phyloP scores from a whole-genome alignment of 2,113 vertebrate species.

The Chlorodrepanis virens region DNA sequence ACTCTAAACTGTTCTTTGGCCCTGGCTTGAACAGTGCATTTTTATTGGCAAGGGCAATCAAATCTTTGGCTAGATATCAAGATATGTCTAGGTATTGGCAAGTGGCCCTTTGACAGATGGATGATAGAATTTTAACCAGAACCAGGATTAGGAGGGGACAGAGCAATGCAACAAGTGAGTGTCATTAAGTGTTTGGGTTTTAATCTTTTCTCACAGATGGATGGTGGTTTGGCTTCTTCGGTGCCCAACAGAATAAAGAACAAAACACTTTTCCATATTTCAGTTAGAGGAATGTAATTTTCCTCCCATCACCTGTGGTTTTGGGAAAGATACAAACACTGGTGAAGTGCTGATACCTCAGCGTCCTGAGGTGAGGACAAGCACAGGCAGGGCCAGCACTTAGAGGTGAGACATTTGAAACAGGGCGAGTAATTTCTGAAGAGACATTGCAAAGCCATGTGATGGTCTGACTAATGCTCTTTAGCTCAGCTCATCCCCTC shows the following conservation, averaged over 20 bases:
- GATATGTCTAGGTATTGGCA: background rate
- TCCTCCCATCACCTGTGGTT: background rate
- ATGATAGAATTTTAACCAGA: background rate
- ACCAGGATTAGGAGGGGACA: background rate
- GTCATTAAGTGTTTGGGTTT: background rate
- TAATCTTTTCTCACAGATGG: background rate
- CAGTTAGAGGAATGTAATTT: background rate
- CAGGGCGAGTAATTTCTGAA: background rate
- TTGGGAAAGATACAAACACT: background rate
- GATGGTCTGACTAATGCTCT: background rate
- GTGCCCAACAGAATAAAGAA: background rate
- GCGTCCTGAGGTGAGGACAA: background rate
- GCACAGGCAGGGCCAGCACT: background rate
- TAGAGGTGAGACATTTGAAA: rapidly evolving
- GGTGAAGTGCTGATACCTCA: background rate
- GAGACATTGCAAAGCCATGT: background rate
- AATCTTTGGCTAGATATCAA: background rate
- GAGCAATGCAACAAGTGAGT: background rate
- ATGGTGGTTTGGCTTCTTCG: background rate
- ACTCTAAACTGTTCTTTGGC: background rate
- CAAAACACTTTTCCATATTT: background rate
- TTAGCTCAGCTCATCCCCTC: background rate
- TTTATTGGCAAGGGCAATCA: background rate
- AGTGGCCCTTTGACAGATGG: background rate
- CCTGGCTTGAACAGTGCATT: background rate